Conservation (phyloP, 2,113 vertebrate species). For the Oceanodroma tethys region DNA sequence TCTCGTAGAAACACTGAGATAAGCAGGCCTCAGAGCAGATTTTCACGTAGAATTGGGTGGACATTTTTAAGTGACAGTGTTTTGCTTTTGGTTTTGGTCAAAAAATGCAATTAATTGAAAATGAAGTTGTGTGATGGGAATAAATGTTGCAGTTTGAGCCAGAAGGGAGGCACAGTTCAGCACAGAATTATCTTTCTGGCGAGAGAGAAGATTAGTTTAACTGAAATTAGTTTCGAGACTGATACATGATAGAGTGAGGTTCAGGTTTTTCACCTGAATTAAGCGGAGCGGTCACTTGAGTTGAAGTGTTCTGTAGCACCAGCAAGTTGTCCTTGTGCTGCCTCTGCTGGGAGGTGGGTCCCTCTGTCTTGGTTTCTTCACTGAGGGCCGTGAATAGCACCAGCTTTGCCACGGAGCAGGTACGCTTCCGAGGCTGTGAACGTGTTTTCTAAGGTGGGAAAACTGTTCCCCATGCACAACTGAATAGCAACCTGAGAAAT, state of each 20-base stretch:
- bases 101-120: background rate
- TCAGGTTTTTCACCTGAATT: background rate
- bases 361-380: background rate
- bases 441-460: background rate
- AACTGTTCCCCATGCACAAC: background rate
- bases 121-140: background rate
- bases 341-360: background rate
- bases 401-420: background rate
- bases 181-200: background rate
- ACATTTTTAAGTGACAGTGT: slow-evolving; percentile 26
- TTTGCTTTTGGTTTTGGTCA: slow-evolving; percentile 1
- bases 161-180: background rate
- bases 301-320: background rate
- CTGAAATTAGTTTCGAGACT: background rate
- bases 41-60: background rate
- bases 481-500: background rate
- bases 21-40: slow-evolving; percentile 11
- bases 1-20: slow-evolving; percentile 42
- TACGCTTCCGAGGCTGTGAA: background rate
- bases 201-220: background rate
- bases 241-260: background rate
- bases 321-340: background rate
- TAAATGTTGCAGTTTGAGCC: background rate
- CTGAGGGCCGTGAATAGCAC: background rate
- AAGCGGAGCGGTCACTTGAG: background rate